These are phyloP conservation scores for Xestia xanthographa DNA, from an alignment of 2,888 invertebrate genomes.

Conservation along the genomic window DNA sequence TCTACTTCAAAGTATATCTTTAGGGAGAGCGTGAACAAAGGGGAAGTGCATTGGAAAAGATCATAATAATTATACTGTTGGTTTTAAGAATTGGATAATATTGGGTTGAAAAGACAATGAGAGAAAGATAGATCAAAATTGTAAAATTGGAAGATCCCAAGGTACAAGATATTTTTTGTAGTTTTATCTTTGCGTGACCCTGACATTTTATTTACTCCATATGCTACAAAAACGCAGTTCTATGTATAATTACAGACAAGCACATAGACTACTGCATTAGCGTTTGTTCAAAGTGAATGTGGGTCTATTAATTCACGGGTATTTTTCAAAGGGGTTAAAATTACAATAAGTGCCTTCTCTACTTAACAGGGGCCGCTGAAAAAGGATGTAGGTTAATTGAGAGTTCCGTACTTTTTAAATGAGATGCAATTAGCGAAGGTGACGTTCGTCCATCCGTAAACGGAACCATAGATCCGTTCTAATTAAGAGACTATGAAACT, in stretches of 20 bases:
- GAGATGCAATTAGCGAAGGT: slow-evolving; percentile 83
- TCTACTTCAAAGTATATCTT: slow-evolving; percentile 69
- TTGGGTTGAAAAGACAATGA: neutral
- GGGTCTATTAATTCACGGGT: slow-evolving; percentile 41
- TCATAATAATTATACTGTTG: neutral
- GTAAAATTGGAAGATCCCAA: neutral
- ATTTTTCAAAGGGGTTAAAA: slow-evolving; percentile 47
- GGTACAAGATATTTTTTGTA: too few relatives aligned
- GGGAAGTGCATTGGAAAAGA: too few relatives aligned
- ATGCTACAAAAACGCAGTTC: neutral
- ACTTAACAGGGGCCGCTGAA: slow-evolving; percentile 54
- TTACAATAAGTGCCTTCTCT: slow-evolving; percentile 50
- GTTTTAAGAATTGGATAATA: neutral
- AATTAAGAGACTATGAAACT: slow-evolving; percentile 73
- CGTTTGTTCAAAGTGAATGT: slow-evolving; percentile 56
- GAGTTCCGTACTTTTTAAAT: slow-evolving; percentile 78
- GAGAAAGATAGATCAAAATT: neutral
- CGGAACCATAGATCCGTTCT: slow-evolving; percentile 75
- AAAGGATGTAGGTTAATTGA: slow-evolving; percentile 83
- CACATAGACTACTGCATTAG: slow-evolving; percentile 21
- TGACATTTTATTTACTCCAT: neutral
- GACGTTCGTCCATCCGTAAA: slow-evolving; percentile 72
- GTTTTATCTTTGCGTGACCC: neutral
- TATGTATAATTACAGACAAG: slow-evolving; percentile 22
- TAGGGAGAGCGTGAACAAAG: neutral